Percentiles rank a stretch among this genome's conserved stretches.
phyloP scores from a whole-genome alignment of 2,113 vertebrate species.

The Delphinapterus leucas region DNA sequence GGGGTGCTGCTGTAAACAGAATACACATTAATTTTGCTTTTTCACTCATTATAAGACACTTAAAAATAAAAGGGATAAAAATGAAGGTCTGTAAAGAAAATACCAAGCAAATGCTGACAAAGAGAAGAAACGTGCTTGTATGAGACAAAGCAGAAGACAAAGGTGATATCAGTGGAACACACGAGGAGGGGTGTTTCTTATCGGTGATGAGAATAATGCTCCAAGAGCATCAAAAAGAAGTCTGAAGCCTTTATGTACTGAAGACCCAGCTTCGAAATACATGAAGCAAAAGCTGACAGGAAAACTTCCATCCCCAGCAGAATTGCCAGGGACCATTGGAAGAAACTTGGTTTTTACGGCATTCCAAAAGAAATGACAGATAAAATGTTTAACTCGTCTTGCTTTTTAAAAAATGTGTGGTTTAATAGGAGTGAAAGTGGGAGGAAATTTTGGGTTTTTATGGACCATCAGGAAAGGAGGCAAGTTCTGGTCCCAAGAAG shows the following conservation, averaged over 20 bases:
- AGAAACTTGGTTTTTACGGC: background rate
- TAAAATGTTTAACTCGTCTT: background rate
- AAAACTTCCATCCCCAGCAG: background rate
- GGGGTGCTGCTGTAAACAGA: background rate
- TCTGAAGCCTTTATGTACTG: background rate
- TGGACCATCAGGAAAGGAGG: background rate
- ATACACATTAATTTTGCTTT: background rate
- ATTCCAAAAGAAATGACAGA: background rate
- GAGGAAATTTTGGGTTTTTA: background rate
- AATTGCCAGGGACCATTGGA: background rate
- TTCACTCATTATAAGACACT: background rate
- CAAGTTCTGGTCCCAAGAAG: background rate
- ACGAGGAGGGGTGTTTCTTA: rapidly evolving
- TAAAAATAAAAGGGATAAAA: background rate
- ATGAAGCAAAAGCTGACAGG: no score
- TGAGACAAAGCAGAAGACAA: rapidly evolving
- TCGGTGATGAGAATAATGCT: rapidly evolving
- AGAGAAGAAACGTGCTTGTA: no score
- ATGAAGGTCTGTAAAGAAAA: background rate
- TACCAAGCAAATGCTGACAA: background rate
- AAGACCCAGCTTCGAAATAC: background rate
- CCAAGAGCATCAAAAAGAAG: background rate
- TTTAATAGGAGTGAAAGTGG: background rate
- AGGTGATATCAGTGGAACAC: rapidly evolving
- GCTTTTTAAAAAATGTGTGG: background rate